These are phyloP conservation scores for Drosophila ambigua DNA, from an alignment of 1,140 invertebrate genomes.

Conservation along the genomic window DNA sequence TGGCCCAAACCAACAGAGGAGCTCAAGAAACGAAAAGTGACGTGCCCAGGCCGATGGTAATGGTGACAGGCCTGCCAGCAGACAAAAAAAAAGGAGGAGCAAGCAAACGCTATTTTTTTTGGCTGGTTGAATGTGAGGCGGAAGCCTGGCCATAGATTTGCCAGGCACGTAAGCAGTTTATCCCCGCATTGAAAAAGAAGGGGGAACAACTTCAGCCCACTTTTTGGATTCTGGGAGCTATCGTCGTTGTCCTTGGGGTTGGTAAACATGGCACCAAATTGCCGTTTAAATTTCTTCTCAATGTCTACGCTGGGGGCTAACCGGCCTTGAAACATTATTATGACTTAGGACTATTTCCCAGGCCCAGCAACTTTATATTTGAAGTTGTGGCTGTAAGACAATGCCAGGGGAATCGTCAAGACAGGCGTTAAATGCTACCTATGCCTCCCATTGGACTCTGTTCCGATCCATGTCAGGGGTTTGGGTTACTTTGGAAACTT, in stretches of 20 bases:
- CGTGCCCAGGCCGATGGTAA: constrained; percentile 55
- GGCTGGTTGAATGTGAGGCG: constrained; percentile 2
- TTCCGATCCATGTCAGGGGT: constrained; percentile 9
- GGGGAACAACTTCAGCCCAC: constrained; percentile 49
- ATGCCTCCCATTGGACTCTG: constrained; percentile 56
- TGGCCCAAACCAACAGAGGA: constrained; percentile 58
- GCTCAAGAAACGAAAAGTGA: constrained; percentile 69
- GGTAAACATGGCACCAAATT: constrained; percentile 80
- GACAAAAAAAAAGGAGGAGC: constrained; percentile 41
- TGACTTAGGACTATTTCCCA: constrained; percentile 43
- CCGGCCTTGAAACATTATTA: constrained; percentile 79
- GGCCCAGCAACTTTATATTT: constrained; percentile 62
- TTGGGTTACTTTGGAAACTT: constrained; percentile 29
- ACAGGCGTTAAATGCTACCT: constrained; percentile 68
- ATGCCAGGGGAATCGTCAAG: constrained; percentile 43
- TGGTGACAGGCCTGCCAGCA: constrained; percentile 56
- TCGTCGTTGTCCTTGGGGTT: constrained; percentile 70
- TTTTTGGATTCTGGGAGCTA: constrained; percentile 56
- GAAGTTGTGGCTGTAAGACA: constrained; percentile 71
- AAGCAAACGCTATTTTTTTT: not conserved
- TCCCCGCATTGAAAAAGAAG: constrained; percentile 11
- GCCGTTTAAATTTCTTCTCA: constrained; percentile 81
- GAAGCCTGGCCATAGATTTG: constrained; percentile 20
- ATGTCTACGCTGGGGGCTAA: constrained; percentile 52
- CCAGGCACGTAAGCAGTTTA: constrained; percentile 74